Evolutionary conservation across 1,140 invertebrate genomes (phyloP).

Genomic region (Amyelois transitella): DNA sequence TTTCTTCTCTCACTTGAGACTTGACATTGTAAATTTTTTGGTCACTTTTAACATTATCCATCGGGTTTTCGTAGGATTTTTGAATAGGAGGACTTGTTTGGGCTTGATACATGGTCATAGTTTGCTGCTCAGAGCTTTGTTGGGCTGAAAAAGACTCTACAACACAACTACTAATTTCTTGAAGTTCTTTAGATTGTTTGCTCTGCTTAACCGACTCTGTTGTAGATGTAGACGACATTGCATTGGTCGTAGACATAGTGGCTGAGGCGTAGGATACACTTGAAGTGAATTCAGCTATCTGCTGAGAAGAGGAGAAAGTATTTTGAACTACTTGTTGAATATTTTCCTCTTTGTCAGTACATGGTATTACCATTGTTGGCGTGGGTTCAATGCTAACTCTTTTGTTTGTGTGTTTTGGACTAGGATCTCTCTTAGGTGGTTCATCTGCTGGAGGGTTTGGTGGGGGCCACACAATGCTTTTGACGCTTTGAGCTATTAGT

Average conservation of each 20-base stretch:
- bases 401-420: conserved; percentile 3
- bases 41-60: conserved; percentile 13
- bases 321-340: conserved; percentile 27
- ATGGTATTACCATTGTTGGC: conserved; percentile 3
- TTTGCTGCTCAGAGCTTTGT: conserved; percentile 43
- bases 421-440: conserved; percentile 37
- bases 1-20: background rate
- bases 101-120: conserved; percentile 47
- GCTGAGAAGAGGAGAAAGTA: conserved; percentile 31
- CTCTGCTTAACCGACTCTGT: conserved; percentile 41
- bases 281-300: conserved; percentile 41
- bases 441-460: conserved; percentile 65
- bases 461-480: conserved; percentile 80
- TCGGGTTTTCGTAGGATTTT: conserved; percentile 31
- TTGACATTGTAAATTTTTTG: conserved; percentile 6
- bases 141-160: conserved; percentile 52
- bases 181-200: conserved; percentile 40
- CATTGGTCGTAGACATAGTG: conserved; percentile 35
- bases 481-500: conserved; percentile 71
- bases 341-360: background rate
- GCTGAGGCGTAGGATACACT: conserved; percentile 42
- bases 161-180: conserved; percentile 42
- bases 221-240: conserved; percentile 41
- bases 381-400: conserved; percentile 20
- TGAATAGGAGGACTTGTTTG: conserved; percentile 38